phyloP scores from a whole-genome alignment of 2,888 invertebrate genomes.

The Macrostomum cliftonense region DNA sequence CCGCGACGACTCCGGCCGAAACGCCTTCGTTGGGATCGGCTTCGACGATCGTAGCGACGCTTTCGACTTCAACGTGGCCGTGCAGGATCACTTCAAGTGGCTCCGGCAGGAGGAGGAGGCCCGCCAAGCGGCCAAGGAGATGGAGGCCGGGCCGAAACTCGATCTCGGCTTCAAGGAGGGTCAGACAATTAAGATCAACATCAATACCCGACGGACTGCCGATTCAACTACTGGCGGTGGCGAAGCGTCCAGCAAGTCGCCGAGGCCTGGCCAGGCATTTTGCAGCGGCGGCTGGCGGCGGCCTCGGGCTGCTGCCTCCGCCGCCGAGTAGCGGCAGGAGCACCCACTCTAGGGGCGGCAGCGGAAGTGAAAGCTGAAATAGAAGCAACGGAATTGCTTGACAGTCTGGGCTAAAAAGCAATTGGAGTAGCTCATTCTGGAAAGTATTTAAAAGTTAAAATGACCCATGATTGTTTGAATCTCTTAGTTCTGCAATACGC shows the following conservation, averaged over 20 bases:
- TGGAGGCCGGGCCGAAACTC: constrained; percentile 53
- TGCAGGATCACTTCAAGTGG: constrained; percentile 87
- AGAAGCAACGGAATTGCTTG: no score
- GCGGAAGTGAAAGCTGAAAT: no score
- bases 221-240: constrained; percentile 26
- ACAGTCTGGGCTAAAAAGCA: no score
- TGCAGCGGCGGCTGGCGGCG: constrained; percentile 42
- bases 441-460: no score
- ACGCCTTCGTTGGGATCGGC: constrained; percentile 84
- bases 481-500: no score
- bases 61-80: constrained; percentile 89
- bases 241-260: no score
- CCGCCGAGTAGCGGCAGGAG: constrained; percentile 63
- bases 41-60: constrained; percentile 94
- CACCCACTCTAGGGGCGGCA: constrained; percentile 46
- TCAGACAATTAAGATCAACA: constrained; percentile 95
- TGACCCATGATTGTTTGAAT: no score
- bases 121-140: constrained; percentile 45
- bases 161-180: constrained; percentile 96
- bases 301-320: constrained; percentile 47
- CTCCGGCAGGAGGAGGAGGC: constrained; percentile 54
- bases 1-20: constrained; percentile 55
- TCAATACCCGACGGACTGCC: constrained; percentile 38
- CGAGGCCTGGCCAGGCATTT: constrained; percentile 41
- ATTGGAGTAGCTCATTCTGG: no score